Base-by-base conservation (phyloP, 2,113 vertebrate genomes). In the Psittacula cyanocephala region DNA sequence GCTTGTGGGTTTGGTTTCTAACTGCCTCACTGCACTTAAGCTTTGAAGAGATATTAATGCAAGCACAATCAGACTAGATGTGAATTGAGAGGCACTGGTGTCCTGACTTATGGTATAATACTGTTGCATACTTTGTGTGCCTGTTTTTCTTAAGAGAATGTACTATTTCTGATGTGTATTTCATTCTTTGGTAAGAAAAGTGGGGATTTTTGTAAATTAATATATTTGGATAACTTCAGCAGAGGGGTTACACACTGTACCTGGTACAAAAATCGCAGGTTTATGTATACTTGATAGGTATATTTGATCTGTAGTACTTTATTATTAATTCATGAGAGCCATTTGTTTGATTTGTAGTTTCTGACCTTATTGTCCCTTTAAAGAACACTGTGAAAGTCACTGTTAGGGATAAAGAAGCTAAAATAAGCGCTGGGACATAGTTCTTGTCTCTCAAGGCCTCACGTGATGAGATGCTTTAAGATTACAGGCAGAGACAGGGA, bases 301-400 rank as follows among this genome's bases (percentile, higher is more conserved):
- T 83, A 92, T 83, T 68, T 91, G 88, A 88, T 83, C 76, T 67
- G 53, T 78, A 35, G 60, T 67, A 43, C 72, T 89, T 96, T 80
- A 88, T 88, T 92, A 94, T 95, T 97, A 95, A 93, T 96, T 95
- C 91, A 93, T 91, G 91, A 83, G 81, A 96, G 52, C 52, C 72
- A 79, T 93, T 94, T 94, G 71, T 83, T 91, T 91, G 76, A 81
- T 74, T 81, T 91, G 72, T 91, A 91, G 39, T 86, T 92, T 88
- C 80, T 91, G 80, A 93, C 92, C 86, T 88, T 94, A 78, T 55
- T 81, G 76, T 94, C 47, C 35, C 76, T 84, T 71, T 68, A 86
- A 83, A 81, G 92, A 92, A 92, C 57, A 28, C 65, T 62, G 85
- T 94, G 76, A 95, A 94, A 83, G 92, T 95, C 76, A 57, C 80